Base-by-base conservation (phyloP, 2,797 vertebrate genomes). In the Aselliscus stoliczkanus region DNA sequence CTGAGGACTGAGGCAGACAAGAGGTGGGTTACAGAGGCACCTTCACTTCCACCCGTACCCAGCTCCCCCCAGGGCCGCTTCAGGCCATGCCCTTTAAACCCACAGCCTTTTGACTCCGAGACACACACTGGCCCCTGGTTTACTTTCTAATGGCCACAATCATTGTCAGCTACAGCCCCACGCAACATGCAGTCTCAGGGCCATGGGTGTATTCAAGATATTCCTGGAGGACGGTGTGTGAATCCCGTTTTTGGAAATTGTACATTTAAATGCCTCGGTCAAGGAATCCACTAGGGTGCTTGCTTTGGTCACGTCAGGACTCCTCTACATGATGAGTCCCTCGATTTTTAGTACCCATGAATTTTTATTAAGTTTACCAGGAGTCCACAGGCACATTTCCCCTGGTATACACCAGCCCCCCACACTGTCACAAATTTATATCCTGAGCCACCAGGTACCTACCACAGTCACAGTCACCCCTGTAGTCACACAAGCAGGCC, bases 1-100 rank as follows among this genome's bases (percentile, higher is more conserved):
- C 95, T 98, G 98, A 0, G 98, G 97, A 65, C 98, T 99, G 97
- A 0, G 96, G 77, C 4, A 52, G 1, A 47, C 47, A 20, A 60
- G 34, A 34, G 23, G 83, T 3, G 11, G 14, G 34, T 93, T 60
- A 88, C 8, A 44, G 76, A 11, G 4, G 17, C 9, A 18, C 4
- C 37, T 60, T 21, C 39, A 1, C 31, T 37, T 34, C 18, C 2
- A 0, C 39, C 29, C 58, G 7, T 21, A 3, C 73, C 62, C 6
- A 2, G 23, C 54, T 0, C n/a, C n/a, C 73, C 44, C 44, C 37
- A 8, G 0, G n/a, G 67, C 42, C 37, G 6, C 79, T 27, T 23
- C 13, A 4, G 42, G 29, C 72, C 7, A 0, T 0, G 11, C 37
- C 27, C 25, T 29, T 62, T 37, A 4, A 44, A 31, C 34, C 44